These are phyloP conservation scores for Papilio elwesi DNA, from an alignment of 2,888 invertebrate genomes.

Conservation along the genomic window DNA sequence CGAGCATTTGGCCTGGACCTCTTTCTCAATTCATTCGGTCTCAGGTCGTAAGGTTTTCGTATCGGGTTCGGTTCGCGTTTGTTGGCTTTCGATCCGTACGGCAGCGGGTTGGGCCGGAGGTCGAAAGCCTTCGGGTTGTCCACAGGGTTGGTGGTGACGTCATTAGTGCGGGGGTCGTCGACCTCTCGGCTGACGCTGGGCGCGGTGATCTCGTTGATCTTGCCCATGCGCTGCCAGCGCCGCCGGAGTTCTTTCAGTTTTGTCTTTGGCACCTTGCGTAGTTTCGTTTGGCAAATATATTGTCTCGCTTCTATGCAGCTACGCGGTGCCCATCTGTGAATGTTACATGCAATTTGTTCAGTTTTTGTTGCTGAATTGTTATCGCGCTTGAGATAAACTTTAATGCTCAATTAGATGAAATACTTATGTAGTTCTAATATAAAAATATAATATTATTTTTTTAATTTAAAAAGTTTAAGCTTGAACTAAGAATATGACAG, in stretches of 20 bases:
- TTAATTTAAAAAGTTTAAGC: too few relatives aligned
- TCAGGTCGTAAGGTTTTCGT: constrained; percentile 53
- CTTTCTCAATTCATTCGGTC: constrained; percentile 67
- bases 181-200: constrained; percentile 70
- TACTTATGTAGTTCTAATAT: too few relatives aligned
- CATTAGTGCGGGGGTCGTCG: constrained; percentile 67
- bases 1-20: constrained; percentile 58
- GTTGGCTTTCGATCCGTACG: constrained; percentile 49
- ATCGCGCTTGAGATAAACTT: too few relatives aligned
- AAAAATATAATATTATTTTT: too few relatives aligned
- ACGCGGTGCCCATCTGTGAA: constrained; percentile 86
- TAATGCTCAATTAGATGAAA: too few relatives aligned
- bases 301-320: constrained; percentile 86
- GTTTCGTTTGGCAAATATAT: constrained; percentile 88
- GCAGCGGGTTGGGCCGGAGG: constrained; percentile 59
- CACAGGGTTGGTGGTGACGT: constrained; percentile 66
- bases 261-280: constrained; percentile 77
- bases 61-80: constrained; percentile 47
- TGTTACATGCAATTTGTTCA: not conserved
- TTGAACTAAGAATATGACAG: too few relatives aligned
- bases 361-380: too few relatives aligned
- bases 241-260: constrained; percentile 74
- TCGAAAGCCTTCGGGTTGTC: constrained; percentile 71
- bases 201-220: constrained; percentile 82
- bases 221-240: constrained; percentile 80